Evolutionary conservation across 2,797 vertebrate species (phyloP), one percentile per base, ranked within the genome.

Genomic region (Syngnathus acus): DNA sequence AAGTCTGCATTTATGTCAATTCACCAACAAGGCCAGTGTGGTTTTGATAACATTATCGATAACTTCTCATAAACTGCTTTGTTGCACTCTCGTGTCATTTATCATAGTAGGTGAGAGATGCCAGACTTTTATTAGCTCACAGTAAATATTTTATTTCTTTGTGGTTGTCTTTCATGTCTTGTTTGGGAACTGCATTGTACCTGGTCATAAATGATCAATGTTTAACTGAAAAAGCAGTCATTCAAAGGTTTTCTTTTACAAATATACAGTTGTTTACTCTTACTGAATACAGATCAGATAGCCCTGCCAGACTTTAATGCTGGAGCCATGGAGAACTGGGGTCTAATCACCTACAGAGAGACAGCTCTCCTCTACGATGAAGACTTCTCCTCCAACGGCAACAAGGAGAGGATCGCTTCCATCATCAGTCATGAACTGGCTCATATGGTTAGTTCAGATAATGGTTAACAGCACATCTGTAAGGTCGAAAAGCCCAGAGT

Each of bases 291-390:
- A 98, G 96, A 98, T 81, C 96, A 98, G 87, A 91, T 98, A 0
- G 95, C 84, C 19, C 84, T 98, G 26, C 96, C 96, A 0, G 95
- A 98, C 80, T 98, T 98, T 73, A 93, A 90, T 0, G 94, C 95
- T 0, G 95, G 95, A 0, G 96, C 95, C 4, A 98, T 98, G 96
- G 96, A 98, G 88, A 98, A 98, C 89, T 98, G 96, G 96, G 96
- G 96, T 17, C 89, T 98, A 59, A 90, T 98, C 84, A 98, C 95
- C 0, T 98, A 98, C 89, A 89, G 95, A 60, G 96, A 98, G 82
- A 93, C 80, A 0, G 70, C 91, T 0, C 88, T 98, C 67, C 90
- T 97, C 38, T 96, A 87, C 0, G 87, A 96, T 5, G 0, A 50
- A 0, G 0, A 0, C 0, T 88, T 79, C 62, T 96, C 95, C 62